phyloP scores from a whole-genome alignment of 1,140 invertebrate genomes.

The Thaumetopoea pityocampa region DNA sequence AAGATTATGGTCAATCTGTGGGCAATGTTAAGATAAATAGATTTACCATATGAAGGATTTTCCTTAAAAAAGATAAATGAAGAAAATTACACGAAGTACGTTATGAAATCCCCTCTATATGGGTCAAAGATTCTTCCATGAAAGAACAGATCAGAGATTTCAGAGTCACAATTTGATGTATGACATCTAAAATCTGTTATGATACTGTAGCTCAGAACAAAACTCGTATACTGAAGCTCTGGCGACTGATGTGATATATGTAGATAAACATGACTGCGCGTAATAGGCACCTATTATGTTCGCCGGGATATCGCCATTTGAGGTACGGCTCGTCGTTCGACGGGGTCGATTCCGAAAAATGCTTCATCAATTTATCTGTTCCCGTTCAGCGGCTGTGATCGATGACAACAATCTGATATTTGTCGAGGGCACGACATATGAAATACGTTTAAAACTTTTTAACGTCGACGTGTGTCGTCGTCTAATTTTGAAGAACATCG shows the following conservation, averaged over 20 bases:
- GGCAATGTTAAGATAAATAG: too few relatives aligned
- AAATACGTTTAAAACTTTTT: slow-evolving; percentile 14
- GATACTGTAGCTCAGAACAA: too few relatives aligned
- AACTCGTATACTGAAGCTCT: background rate
- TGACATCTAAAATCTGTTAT: background rate
- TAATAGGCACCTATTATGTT: slow-evolving; percentile 17
- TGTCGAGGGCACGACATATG: slow-evolving; percentile 27
- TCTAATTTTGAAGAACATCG: background rate
- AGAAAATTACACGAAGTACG: too few relatives aligned
- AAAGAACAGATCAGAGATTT: too few relatives aligned
- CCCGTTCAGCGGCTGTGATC: slow-evolving; percentile 25
- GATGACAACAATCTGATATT: slow-evolving; percentile 30
- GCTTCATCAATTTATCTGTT: slow-evolving; percentile 32
- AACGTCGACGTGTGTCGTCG: background rate
- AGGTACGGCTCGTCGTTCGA: slow-evolving; percentile 8
- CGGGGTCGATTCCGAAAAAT: slow-evolving; percentile 26
- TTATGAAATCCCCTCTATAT: too few relatives aligned
- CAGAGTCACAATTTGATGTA: too few relatives aligned
- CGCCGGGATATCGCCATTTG: slow-evolving; percentile 11
- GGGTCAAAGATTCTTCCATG: too few relatives aligned
- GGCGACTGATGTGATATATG: slow-evolving; percentile 15
- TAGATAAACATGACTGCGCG: slow-evolving; percentile 18
- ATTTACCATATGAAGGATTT: too few relatives aligned
- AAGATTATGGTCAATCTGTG: too few relatives aligned
- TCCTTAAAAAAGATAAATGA: too few relatives aligned